Conservation (phyloP, 2,888 invertebrate species). For the Artemia sinica region DNA sequence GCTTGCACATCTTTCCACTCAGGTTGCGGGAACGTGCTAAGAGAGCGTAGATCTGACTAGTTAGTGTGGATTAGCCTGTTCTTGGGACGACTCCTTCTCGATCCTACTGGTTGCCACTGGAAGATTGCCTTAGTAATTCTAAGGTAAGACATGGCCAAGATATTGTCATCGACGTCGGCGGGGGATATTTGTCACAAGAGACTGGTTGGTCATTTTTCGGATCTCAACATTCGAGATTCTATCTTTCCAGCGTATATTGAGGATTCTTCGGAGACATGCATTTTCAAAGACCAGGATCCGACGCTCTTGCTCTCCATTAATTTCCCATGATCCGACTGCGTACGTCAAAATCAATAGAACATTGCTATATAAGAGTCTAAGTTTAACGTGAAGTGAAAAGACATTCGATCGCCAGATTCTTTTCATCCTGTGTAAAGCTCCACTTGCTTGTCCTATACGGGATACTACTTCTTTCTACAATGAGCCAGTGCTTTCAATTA, state of each 20-base stretch:
- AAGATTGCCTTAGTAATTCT: neutral
- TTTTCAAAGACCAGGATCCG: neutral
- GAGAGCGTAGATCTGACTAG: neutral
- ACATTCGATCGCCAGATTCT: too few relatives aligned
- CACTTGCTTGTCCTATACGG: too few relatives aligned
- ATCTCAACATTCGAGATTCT: neutral
- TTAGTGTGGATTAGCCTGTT: neutral
- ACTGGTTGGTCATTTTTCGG: neutral
- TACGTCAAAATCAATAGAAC: too few relatives aligned
- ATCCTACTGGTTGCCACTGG: neutral
- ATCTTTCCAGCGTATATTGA: neutral
- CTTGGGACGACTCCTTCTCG: neutral
- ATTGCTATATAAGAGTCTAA: too few relatives aligned
- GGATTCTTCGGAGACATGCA: neutral
- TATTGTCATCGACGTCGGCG: neutral
- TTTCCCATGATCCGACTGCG: too few relatives aligned
- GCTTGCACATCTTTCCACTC: neutral
- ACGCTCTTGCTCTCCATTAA: too few relatives aligned
- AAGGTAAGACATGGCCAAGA: neutral
- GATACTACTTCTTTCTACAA: too few relatives aligned
- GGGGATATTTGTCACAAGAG: neutral
- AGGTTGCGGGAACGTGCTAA: neutral
- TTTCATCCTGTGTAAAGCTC: too few relatives aligned
- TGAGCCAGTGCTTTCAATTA: too few relatives aligned
- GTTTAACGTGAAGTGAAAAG: too few relatives aligned